These are phyloP conservation scores for Pemphigus obesinymphae DNA, from an alignment of 1,140 invertebrate genomes.

Conservation along the genomic window DNA sequence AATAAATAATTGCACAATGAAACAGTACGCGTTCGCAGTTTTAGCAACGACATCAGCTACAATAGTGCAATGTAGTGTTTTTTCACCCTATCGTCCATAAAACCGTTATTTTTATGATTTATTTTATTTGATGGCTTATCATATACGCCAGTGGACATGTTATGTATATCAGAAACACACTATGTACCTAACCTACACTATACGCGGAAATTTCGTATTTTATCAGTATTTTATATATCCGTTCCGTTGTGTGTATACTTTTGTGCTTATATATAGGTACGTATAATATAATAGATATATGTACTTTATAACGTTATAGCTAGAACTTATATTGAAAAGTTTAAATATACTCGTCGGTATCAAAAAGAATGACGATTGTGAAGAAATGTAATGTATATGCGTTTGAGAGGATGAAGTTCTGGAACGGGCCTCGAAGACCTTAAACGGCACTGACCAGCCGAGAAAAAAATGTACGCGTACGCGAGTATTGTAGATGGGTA, in stretches of 20 bases:
- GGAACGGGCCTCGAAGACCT: background rate
- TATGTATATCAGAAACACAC: no score
- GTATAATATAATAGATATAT: background rate
- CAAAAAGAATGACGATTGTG: background rate
- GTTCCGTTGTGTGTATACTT: background rate
- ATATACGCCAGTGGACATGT: background rate
- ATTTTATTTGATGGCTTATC: background rate
- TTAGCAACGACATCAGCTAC: background rate
- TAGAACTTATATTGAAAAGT: background rate
- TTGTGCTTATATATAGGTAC: background rate
- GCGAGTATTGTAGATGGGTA: background rate
- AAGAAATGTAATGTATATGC: background rate
- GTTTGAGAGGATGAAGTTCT: background rate
- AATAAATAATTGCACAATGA: background rate
- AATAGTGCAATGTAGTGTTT: background rate
- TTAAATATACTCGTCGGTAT: background rate
- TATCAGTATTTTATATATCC: background rate
- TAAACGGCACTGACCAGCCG: background rate
- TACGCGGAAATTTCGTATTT: background rate
- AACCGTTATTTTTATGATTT: no score
- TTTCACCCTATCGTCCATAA: background rate
- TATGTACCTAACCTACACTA: no score
- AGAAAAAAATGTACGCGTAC: background rate
- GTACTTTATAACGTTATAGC: background rate
- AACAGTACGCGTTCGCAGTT: background rate